Conservation (phyloP, 2,113 vertebrate species). For the Podocnemis expansa region DNA sequence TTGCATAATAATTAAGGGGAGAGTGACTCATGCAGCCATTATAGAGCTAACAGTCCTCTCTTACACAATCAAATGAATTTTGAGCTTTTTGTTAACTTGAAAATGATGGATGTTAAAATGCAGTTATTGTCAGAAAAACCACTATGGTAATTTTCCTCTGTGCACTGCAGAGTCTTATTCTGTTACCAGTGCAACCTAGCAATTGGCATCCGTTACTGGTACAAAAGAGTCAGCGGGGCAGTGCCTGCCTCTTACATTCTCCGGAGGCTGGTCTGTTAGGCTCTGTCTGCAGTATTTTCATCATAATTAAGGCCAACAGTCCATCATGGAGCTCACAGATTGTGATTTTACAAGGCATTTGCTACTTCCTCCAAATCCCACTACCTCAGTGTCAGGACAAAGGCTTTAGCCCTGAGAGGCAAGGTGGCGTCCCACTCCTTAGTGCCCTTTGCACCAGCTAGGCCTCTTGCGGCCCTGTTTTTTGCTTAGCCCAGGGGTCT, state of each 20-base stretch:
- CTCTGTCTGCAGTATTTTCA: not conserved
- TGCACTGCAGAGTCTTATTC: not conserved
- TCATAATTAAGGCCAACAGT: not conserved
- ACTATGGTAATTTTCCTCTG: not conserved
- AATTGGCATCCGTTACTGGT: rapidly evolving
- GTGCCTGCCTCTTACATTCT: not conserved
- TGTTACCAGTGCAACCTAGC: rapidly evolving
- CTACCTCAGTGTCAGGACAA: no score
- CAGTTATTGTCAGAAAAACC: not conserved
- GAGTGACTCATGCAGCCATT: not conserved
- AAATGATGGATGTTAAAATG: not conserved
- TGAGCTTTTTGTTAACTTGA: not conserved
- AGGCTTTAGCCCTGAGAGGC: no score
- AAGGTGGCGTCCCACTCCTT: no score
- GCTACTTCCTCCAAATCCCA: no score
- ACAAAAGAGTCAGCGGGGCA: not conserved
- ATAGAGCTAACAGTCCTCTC: not conserved
- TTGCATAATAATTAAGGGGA: not conserved
- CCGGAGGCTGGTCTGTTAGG: not conserved
- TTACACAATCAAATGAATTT: not conserved
- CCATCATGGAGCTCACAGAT: no score
- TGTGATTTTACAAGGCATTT: no score
- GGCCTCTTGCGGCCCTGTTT: no score
- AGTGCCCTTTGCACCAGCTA: no score
- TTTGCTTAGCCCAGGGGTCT: no score